These are phyloP conservation scores for Poliocrania exsul DNA, from an alignment of 2,797 vertebrate species.

Conservation along the genomic window DNA sequence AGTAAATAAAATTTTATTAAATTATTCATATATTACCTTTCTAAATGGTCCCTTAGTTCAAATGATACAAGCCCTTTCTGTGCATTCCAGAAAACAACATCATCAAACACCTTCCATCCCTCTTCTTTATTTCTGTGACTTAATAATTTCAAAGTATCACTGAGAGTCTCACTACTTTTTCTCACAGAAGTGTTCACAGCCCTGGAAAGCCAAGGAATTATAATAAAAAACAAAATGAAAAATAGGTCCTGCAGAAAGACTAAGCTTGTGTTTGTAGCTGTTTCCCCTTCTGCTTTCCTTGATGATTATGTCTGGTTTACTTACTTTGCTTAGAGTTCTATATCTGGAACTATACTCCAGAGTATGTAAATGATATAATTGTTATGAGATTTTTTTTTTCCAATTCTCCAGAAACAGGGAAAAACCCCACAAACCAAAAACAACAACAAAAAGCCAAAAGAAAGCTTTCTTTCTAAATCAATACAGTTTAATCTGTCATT, in stretches of 20 bases:
- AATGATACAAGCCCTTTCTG: slow-evolving; percentile 86
- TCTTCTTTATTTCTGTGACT: slow-evolving; percentile 78
- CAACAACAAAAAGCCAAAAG: background rate
- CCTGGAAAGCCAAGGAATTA: slow-evolving; percentile 63
- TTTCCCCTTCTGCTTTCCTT: background rate
- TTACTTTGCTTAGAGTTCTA: background rate
- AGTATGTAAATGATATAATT: background rate
- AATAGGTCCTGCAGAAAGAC: background rate
- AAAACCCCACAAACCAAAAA: no score
- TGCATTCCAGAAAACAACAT: slow-evolving; percentile 75
- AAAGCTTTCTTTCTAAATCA: background rate
- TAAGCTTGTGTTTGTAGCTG: background rate
- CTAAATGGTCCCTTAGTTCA: slow-evolving; percentile 81
- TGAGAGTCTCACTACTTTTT: slow-evolving; percentile 69
- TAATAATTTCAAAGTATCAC: slow-evolving; percentile 79
- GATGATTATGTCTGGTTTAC: background rate
- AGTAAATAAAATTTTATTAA: background rate
- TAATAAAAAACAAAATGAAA: background rate
- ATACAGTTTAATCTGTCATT: background rate
- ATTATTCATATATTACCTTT: slow-evolving; percentile 78
- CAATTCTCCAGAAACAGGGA: background rate
- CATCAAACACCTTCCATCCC: slow-evolving; percentile 83
- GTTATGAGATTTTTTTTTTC: background rate
- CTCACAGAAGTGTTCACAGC: slow-evolving; percentile 69
- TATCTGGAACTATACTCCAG: background rate